A percentile compares a stretch with the other conserved stretches of the same genome.
These are phyloP conservation scores for Heliconius hermathena DNA, from an alignment of 1,140 invertebrate genomes.

Conservation along the genomic window DNA sequence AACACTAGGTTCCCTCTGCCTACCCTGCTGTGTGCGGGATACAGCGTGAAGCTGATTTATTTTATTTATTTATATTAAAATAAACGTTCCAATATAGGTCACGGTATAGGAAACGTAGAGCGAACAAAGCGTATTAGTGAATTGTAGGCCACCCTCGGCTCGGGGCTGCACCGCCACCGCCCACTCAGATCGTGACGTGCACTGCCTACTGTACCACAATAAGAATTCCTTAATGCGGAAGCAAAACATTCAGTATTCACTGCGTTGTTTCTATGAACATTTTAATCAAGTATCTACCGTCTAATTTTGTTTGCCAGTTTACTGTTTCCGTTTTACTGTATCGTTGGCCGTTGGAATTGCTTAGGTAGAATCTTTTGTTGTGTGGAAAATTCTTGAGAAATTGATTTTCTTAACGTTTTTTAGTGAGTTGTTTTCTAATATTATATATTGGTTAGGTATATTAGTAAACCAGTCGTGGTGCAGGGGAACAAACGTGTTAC, in stretches of 20 bases:
- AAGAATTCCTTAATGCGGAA: constrained; percentile 36
- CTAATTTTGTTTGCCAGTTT: background rate
- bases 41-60: no score
- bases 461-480: no score
- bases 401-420: background rate
- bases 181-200: constrained; percentile 63
- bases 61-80: no score
- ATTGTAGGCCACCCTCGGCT: constrained; percentile 70
- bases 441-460: no score
- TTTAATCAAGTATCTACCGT: constrained; percentile 9
- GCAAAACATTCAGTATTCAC: constrained; percentile 23
- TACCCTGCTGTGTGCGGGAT: no score
- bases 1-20: no score
- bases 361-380: background rate
- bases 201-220: constrained; percentile 63
- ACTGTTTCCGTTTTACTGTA: background rate
- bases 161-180: constrained; percentile 58
- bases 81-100: constrained; percentile 47
- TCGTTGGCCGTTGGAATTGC: background rate
- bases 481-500: no score
- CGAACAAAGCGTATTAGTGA: constrained; percentile 71
- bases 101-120: constrained; percentile 59
- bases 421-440: no score
- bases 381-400: background rate
- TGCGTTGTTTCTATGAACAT: constrained; percentile 20